These are phyloP conservation scores for Siderastrea radians DNA, from an alignment of 92 coral and sea anemone genomes.

Conservation along the genomic window DNA sequence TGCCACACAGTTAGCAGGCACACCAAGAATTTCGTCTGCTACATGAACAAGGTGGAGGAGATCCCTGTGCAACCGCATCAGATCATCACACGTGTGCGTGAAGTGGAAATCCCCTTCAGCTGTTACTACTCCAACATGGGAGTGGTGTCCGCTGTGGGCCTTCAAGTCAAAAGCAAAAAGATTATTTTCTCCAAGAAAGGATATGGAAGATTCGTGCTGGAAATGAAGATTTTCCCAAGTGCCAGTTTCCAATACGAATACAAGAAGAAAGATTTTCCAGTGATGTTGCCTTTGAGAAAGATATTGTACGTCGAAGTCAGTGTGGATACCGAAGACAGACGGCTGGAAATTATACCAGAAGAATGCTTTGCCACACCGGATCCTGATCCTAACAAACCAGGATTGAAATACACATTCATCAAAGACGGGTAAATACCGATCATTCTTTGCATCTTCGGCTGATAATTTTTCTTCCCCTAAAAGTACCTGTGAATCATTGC, in stretches of 20 bases:
- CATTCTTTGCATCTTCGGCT: background rate
- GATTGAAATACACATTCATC: conserved; percentile 13
- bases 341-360: background rate
- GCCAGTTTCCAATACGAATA: background rate
- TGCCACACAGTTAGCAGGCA: conserved; percentile 13
- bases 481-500: background rate
- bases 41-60: conserved; percentile 22
- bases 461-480: no score
- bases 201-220: background rate
- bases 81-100: conserved; percentile 22
- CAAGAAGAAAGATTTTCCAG: background rate
- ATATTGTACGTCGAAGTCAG: background rate
- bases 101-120: conserved; percentile 21
- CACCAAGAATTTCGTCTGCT: background rate
- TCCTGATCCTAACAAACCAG: background rate
- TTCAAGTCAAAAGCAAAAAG: conserved; percentile 24
- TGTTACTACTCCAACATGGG: conserved; percentile 34
- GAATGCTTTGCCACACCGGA: conserved; percentile 16
- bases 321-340: conserved; percentile 1
- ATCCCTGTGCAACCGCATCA: background rate
- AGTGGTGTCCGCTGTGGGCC: conserved; percentile 24
- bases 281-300: background rate
- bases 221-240: background rate
- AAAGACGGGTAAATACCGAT: background rate
- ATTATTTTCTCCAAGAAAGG: conserved; percentile 1